Base-by-base conservation (phyloP, 2,113 vertebrate species). In the Callopanchax toddi region DNA sequence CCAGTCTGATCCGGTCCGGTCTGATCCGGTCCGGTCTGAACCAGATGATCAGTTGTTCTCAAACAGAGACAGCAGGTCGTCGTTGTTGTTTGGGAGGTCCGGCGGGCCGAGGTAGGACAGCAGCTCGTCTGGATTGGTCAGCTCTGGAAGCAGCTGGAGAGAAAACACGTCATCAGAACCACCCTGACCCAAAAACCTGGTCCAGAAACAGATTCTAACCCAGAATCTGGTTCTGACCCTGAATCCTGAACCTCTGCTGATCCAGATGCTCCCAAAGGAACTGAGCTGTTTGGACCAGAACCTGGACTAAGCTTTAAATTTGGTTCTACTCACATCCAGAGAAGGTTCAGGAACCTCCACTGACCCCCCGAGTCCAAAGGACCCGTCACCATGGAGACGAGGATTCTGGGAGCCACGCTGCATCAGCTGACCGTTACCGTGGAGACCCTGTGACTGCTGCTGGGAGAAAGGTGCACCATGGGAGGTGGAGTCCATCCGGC, bases 71-170 rank as follows among this genome's bases (percentile, higher is more conserved):
- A 98, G 93, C 67, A 98, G 93, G 73, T 98, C 96, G 0, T 98
- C 96, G 2, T 91, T 97, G 93, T 91, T 96, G 77, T 88, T 92
- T 13, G 96, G 95, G 22, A 96, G 94, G 76, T 96, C 96, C 0
- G 96, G 94, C 0, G 96, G 95, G 4, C 95, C 96, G 72, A 98
- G 91, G 89, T 98, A 98, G 6, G 96, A 95, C 42, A 98, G 93
- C 79, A 98, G 82, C 90, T 98, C 96, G 0, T 97, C 96, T 0
- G 96, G 94, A 82, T 95, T 97, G 58, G 94, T 97, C 91, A 98
- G 85, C 78, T 98, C 96, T 0, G 96, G 96, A 64, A 98, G 94
- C 72, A 98, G 79, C 96, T 98, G 74, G 21, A 40, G 57, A 55
- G 16, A 44, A 44, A 17, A 17, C 0, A 1, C n/a, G 26, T 2